Evolutionary conservation across 2,113 vertebrate species (phyloP), one percentile per base, ranked within the genome.

Genomic region (Lasiurus cinereus): DNA sequence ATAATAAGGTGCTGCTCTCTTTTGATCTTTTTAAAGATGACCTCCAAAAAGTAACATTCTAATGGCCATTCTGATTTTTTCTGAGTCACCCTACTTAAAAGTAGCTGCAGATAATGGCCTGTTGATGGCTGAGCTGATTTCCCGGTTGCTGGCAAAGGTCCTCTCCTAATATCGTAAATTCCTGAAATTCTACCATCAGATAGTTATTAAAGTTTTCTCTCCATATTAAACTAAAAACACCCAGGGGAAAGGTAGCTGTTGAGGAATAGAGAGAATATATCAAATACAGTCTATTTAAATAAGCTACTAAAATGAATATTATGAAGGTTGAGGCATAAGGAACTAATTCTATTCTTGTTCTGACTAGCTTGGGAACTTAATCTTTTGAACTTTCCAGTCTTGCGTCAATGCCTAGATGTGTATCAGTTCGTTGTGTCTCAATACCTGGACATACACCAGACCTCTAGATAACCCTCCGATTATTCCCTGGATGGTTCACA

Each of bases 1-100:
- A 43, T 19, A 85, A 82, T 36, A 73, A 89, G 52, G 13, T 27
- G 0, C 6, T 80, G 8, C 43, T 82, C 24, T 76, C 43, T 86
- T 85, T 59, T 67, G 36, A 46, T 46, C 18, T 78, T 88, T 92
- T 50, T 79, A 96, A 96, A 96, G 50, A 13, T 70, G 19, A 27
- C 3, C 15, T 24, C 19, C 39, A 22, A 46, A 48, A 83, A 69
- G 15, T 69, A 67, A 69, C 21, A 74, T 64, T 50, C 70, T 16
- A 70, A 5, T 31, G 33, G 19, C 16, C 76, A 70, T 86, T 80
- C 15, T 80, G 33, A 13, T 52, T 39, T 59, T 93, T 88, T 85
- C 73, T 70, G 8, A 83, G 66, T 93, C 14, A 0, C 10, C 8
- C 11, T 74, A 31, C 22, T 83, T 64, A 50, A 86, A 89, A 59